A percentile compares a stretch with the other conserved stretches of the same genome.
phyloP scores from a whole-genome alignment of 2,888 invertebrate genomes.

The Altica lythri region DNA sequence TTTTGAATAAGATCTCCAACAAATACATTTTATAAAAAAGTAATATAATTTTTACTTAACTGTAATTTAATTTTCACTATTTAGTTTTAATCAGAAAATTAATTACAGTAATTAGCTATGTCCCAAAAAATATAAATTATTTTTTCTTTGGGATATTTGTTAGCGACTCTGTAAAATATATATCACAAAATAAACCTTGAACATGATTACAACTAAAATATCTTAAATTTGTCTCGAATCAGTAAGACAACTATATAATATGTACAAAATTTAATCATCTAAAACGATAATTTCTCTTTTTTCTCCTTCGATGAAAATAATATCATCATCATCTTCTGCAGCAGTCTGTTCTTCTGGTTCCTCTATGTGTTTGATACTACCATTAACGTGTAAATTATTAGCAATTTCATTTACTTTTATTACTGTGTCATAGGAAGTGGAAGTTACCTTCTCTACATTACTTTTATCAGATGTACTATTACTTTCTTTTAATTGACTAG shows the following conservation, averaged over 20 bases:
- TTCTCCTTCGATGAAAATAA: slow-evolving; percentile 41
- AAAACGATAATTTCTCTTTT: slow-evolving; percentile 47
- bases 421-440: slow-evolving; percentile 20
- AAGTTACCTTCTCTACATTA: background rate
- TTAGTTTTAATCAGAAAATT: no score
- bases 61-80: no score
- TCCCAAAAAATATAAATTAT: no score
- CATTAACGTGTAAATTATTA: slow-evolving; percentile 26
- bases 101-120: no score
- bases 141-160: no score
- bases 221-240: slow-evolving; percentile 3
- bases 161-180: background rate
- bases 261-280: slow-evolving; percentile 43
- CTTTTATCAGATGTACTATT: slow-evolving; percentile 11
- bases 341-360: slow-evolving; percentile 22
- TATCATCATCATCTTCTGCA: slow-evolving; percentile 45
- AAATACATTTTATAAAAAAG: background rate
- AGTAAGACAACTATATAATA: slow-evolving; percentile 16
- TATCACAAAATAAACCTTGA: slow-evolving; percentile 9
- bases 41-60: no score
- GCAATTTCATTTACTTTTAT: slow-evolving; percentile 23
- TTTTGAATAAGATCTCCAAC: background rate
- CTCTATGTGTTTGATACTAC: slow-evolving; percentile 24
- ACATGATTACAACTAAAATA: slow-evolving; percentile 1
- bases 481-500: slow-evolving; percentile 1